These are phyloP conservation scores for Cerastis rubricosa DNA, from an alignment of 2,888 invertebrate genomes.

Conservation along the genomic window DNA sequence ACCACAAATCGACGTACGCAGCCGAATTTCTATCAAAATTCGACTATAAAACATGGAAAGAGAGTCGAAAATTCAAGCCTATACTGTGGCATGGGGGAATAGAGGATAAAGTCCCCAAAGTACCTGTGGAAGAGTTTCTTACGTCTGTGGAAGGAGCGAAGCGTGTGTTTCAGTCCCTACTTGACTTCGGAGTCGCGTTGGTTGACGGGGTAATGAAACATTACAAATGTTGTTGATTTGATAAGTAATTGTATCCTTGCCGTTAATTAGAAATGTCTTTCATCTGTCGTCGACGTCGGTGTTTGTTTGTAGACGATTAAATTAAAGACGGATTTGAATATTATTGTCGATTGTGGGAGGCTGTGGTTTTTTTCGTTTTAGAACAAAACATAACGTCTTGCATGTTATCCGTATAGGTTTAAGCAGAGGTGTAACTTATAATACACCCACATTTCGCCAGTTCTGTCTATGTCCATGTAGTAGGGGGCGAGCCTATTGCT, in stretches of 20 bases:
- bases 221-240: conserved; percentile 30
- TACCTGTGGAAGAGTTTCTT: conserved; percentile 87
- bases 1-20: conserved; percentile 89
- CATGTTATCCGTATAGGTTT: no score
- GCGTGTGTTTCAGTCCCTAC: conserved; percentile 87
- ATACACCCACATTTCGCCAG: no score
- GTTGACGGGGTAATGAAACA: conserved; percentile 80
- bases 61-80: conserved; percentile 75
- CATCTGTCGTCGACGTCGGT: conserved; percentile 15
- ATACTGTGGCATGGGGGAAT: conserved; percentile 88
- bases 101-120: conserved; percentile 78
- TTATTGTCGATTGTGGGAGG: not conserved
- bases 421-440: no score
- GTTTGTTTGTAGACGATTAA: conserved; percentile 12
- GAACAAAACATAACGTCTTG: no score
- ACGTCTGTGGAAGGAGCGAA: conserved; percentile 82
- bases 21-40: conserved; percentile 86
- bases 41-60: conserved; percentile 78
- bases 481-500: no score
- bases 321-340: conserved; percentile 6
- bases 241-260: conserved; percentile 38
- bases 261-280: conserved; percentile 46
- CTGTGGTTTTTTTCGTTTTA: not conserved
- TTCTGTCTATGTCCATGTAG: no score
- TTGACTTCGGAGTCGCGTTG: conserved; percentile 89